These are phyloP conservation scores for Stenopsyche tienmushanensis DNA, from an alignment of 1,140 invertebrate genomes.

Conservation along the genomic window DNA sequence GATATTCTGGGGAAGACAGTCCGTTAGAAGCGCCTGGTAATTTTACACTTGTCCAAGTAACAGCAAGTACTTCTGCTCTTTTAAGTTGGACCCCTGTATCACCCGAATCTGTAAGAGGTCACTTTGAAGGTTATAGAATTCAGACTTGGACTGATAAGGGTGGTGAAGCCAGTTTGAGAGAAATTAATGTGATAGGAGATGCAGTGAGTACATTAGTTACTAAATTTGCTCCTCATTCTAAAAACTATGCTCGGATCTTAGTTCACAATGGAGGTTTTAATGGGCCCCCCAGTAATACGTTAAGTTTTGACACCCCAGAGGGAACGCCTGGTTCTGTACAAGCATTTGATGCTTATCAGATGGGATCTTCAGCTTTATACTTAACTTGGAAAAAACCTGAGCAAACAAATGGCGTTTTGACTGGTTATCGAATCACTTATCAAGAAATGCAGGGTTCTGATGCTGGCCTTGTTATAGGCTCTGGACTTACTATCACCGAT, in stretches of 20 bases:
- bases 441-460: conserved; percentile 74
- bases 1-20: conserved; percentile 94
- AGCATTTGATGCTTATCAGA: conserved; percentile 74
- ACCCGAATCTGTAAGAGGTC: conserved; percentile 76
- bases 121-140: conserved; percentile 94
- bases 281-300: conserved; percentile 82
- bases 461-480: conserved; percentile 67
- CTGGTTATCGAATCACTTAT: conserved; percentile 91
- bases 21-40: conserved; percentile 81
- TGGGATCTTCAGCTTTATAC: conserved; percentile 86
- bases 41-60: conserved; percentile 76
- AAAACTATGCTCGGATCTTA: conserved; percentile 86
- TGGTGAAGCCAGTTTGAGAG: conserved; percentile 70
- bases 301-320: conserved; percentile 88
- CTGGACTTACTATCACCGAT: conserved; percentile 75
- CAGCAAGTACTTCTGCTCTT: conserved; percentile 71
- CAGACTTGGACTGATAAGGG: conserved; percentile 90
- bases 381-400: conserved; percentile 91
- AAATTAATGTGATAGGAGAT: conserved; percentile 77
- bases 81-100: conserved; percentile 84
- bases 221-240: conserved; percentile 86
- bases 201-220: conserved; percentile 72
- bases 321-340: conserved; percentile 89
- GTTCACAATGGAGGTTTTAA: conserved; percentile 90
- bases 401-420: conserved; percentile 90